Percentiles rank a stretch among this genome's conserved stretches.
These are phyloP conservation scores for Drosophila tsacasi DNA, from an alignment of 1,140 invertebrate species.

Conservation along the genomic window DNA sequence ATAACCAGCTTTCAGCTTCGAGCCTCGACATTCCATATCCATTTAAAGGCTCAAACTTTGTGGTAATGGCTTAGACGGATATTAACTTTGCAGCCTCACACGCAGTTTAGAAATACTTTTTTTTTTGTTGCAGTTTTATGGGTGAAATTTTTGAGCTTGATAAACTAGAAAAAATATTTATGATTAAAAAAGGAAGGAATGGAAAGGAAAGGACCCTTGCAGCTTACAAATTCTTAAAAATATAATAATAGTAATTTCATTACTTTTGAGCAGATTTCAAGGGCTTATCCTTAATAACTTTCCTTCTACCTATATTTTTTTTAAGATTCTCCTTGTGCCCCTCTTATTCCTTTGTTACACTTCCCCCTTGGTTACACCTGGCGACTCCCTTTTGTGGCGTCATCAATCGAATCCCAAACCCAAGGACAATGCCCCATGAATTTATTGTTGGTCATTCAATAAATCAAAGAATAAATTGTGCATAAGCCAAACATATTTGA, in stretches of 20 bases:
- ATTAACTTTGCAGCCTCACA: constrained; percentile 31
- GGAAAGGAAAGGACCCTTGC: too few species aligned
- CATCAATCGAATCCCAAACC: constrained; percentile 3
- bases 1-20: constrained; percentile 6
- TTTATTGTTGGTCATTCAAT: constrained; percentile 42
- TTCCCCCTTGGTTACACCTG: constrained; percentile 2
- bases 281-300: neutral
- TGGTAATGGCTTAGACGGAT: constrained; percentile 26
- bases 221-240: too few species aligned
- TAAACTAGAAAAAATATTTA: neutral
- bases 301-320: neutral
- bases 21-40: constrained; percentile 32
- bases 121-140: neutral
- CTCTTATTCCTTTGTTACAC: neutral
- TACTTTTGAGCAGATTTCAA: neutral
- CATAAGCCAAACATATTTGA: constrained; percentile 44
- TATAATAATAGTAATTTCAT: too few species aligned
- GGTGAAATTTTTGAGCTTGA: neutral
- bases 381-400: constrained; percentile 9
- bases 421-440: constrained; percentile 13
- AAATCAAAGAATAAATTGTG: constrained; percentile 66
- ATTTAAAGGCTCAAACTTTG: constrained; percentile 27
- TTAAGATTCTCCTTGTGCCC: neutral
- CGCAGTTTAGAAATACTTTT: constrained; percentile 6
- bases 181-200: too few species aligned